These are phyloP conservation scores for Panthera uncia DNA, from an alignment of 2,113 vertebrate genomes.

Conservation along the genomic window DNA sequence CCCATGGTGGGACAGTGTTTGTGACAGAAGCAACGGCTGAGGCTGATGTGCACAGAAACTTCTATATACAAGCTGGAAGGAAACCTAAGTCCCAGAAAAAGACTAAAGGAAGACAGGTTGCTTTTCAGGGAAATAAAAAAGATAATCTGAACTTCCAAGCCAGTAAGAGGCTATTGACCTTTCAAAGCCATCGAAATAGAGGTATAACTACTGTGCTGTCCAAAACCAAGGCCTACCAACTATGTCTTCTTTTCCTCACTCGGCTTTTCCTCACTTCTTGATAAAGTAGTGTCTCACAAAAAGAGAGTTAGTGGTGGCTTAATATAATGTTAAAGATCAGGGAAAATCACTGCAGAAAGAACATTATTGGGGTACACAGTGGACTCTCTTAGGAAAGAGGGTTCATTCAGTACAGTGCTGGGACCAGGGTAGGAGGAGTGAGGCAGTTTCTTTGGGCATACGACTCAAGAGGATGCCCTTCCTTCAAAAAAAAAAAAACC, in stretches of 20 bases:
- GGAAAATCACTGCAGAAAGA: neutral
- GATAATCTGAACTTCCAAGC: conserved; percentile 1
- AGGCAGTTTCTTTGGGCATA: neutral
- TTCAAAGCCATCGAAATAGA: neutral
- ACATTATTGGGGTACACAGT: neutral
- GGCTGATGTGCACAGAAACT: neutral
- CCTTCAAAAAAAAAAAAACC: neutral
- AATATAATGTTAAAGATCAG: neutral
- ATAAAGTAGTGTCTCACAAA: neutral
- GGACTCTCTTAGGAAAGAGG: neutral
- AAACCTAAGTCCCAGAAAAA: neutral
- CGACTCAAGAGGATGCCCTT: neutral
- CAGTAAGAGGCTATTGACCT: neutral
- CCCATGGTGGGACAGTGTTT: neutral
- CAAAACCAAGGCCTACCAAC: neutral
- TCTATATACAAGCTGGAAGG: neutral
- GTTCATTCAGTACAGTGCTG: neutral
- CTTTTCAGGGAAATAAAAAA: conserved; percentile 1
- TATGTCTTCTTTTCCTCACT: neutral
- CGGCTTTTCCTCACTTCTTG: neutral
- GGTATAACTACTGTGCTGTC: neutral
- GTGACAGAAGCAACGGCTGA: neutral
- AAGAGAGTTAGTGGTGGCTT: neutral
- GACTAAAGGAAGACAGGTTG: neutral
- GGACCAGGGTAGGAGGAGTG: neutral